Percentiles rank a stretch among this genome's conserved stretches.
phyloP scores from a whole-genome alignment of 2,888 invertebrate genomes.

The Ormia ochracea region DNA sequence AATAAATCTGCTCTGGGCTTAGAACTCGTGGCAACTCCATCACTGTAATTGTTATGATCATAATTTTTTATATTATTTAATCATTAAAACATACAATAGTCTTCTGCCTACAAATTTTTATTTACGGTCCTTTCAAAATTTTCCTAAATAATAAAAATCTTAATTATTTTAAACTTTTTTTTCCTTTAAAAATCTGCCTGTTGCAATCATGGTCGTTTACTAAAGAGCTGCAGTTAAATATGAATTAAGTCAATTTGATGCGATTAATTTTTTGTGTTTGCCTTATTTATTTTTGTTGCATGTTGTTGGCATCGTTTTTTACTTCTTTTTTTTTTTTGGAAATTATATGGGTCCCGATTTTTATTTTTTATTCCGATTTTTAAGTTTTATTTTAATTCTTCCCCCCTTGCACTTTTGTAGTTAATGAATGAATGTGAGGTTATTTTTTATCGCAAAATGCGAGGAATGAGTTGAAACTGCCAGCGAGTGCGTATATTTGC shows the following conservation, averaged over 20 bases:
- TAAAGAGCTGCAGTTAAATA: slow-evolving; percentile 69
- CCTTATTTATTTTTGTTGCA: slow-evolving; percentile 22
- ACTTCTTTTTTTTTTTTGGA: slow-evolving; percentile 37
- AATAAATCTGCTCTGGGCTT: too few species aligned
- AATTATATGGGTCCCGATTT: slow-evolving; percentile 39
- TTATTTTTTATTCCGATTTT: slow-evolving; percentile 53
- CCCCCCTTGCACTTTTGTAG: slow-evolving; percentile 43
- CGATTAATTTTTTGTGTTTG: slow-evolving; percentile 71
- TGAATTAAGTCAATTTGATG: slow-evolving; percentile 73
- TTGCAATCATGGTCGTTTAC: neutral
- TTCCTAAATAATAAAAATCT: neutral
- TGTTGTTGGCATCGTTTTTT: slow-evolving; percentile 11
- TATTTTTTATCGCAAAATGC: neutral
- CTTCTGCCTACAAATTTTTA: neutral
- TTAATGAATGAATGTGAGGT: slow-evolving; percentile 54
- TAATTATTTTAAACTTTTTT: neutral
- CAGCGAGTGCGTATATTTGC: slow-evolving; percentile 19
- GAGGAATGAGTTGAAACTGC: slow-evolving; percentile 42
- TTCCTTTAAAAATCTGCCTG: neutral
- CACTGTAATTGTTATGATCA: too few species aligned
- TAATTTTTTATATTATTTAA: too few species aligned
- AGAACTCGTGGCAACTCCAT: too few species aligned
- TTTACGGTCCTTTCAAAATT: neutral
- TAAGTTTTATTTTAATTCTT: slow-evolving; percentile 50
- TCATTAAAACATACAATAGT: too few species aligned